Conservation (phyloP, 2,797 vertebrate genomes). For the Sylvilagus floridanus region DNA sequence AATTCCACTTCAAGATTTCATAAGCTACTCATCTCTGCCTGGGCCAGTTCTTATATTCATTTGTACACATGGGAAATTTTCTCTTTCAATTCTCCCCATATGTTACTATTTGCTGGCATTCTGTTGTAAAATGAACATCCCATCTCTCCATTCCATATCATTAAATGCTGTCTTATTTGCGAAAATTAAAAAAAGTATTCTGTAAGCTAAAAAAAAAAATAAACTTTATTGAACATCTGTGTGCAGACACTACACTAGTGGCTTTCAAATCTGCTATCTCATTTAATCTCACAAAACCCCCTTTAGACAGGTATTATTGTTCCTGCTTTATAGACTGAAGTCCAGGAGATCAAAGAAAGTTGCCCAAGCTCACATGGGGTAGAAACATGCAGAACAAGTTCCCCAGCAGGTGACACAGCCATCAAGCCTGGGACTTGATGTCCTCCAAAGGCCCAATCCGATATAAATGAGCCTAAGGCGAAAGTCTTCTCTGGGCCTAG, state of each 20-base stretch:
- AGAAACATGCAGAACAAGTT: background rate
- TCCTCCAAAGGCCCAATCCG: background rate
- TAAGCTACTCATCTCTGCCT: too few species aligned
- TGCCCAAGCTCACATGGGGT: background rate
- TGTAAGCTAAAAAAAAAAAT: background rate
- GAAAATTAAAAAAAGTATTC: too few species aligned
- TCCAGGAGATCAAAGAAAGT: background rate
- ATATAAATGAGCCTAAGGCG: background rate
- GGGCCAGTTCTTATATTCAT: too few species aligned
- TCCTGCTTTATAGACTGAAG: background rate
- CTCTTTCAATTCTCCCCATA: too few species aligned
- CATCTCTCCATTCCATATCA: too few species aligned
- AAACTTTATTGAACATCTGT: background rate
- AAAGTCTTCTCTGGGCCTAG: conserved; percentile 4
- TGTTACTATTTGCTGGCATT: too few species aligned
- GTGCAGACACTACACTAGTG: background rate
- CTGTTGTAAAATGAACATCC: too few species aligned
- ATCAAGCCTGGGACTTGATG: background rate
- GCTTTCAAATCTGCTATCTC: background rate
- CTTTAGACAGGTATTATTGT: background rate
- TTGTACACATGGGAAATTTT: too few species aligned
- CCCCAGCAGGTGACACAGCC: background rate
- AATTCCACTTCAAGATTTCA: too few species aligned
- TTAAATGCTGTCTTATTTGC: too few species aligned
- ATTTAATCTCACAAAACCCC: background rate